Conservation (phyloP, 1,140 invertebrate species). For the Drosophila lini region DNA sequence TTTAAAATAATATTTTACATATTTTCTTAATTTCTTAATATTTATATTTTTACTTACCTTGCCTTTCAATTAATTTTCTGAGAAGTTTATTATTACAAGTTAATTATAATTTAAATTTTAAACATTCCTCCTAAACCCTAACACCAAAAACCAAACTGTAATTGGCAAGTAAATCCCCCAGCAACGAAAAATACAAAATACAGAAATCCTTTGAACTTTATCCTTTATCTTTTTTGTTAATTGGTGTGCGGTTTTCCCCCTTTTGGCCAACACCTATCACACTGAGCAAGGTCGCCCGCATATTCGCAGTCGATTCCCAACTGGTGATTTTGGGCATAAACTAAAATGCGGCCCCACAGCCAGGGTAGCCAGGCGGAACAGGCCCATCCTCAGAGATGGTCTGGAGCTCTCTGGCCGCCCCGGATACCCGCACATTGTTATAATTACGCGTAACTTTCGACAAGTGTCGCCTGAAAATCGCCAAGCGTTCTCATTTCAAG, state of each 20-base stretch:
- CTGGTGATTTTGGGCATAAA: conserved; percentile 24
- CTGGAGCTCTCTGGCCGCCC: neutral
- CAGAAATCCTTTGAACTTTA: conserved; percentile 29
- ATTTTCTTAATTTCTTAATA: neutral
- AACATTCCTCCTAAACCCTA: neutral
- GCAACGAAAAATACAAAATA: conserved; percentile 16
- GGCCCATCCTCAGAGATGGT: conserved; percentile 10
- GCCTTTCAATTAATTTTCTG: neutral
- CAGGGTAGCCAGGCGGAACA: conserved; percentile 21
- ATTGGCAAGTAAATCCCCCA: conserved; percentile 12
- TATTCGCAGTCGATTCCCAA: conserved; percentile 18
- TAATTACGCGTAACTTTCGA: conserved; percentile 82
- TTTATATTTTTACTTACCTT: neutral
- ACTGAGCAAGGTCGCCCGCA: conserved; percentile 26
- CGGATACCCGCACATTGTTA: conserved; percentile 54
- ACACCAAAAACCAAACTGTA: neutral
- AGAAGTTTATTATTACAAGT: neutral
- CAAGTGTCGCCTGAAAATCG: conserved; percentile 77
- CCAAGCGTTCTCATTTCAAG: conserved; percentile 55
- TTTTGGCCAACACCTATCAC: conserved; percentile 41
- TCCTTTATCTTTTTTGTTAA: conserved; percentile 51
- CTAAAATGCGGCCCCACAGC: conserved; percentile 20
- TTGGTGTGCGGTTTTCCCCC: conserved; percentile 42
- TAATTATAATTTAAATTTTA: conserved; percentile 6
- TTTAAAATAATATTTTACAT: too few relatives aligned